Percentiles rank a stretch among this genome's conserved stretches.
phyloP scores from a whole-genome alignment of 2,888 invertebrate genomes.

The Proisotoma minuta region DNA sequence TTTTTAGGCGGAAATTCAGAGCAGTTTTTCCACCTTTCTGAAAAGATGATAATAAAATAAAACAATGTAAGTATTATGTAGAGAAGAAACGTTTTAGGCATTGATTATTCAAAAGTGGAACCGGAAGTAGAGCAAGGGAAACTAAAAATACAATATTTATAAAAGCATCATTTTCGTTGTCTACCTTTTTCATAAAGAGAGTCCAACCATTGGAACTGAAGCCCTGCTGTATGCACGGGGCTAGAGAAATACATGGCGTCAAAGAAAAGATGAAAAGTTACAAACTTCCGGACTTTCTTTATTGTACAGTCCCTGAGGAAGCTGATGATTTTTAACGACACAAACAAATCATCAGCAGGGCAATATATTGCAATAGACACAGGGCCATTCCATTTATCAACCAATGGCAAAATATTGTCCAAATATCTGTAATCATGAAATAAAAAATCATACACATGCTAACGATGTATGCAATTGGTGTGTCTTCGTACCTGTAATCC shows the following conservation, averaged over 20 bases:
- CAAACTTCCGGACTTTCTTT: slow-evolving; percentile 68
- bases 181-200: slow-evolving; percentile 21
- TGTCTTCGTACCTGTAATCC: too few relatives aligned
- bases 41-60: background rate
- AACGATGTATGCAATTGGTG: too few relatives aligned
- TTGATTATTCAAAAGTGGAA: too few relatives aligned
- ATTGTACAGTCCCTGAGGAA: slow-evolving; percentile 71
- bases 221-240: background rate
- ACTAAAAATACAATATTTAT: background rate
- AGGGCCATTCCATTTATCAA: slow-evolving; percentile 82
- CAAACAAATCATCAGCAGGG: slow-evolving; percentile 74
- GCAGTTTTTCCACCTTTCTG: slow-evolving; percentile 28
- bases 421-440: slow-evolving; percentile 86
- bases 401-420: slow-evolving; percentile 77
- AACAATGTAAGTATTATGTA: background rate
- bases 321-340: slow-evolving; percentile 72
- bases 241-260: slow-evolving; percentile 76
- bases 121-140: background rate
- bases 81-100: background rate
- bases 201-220: slow-evolving; percentile 22
- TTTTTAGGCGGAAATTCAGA: slow-evolving; percentile 14
- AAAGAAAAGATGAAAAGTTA: slow-evolving; percentile 86
- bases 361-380: slow-evolving; percentile 81
- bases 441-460: too few relatives aligned
- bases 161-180: background rate